These are phyloP conservation scores for Atrichornis clamosus DNA, from an alignment of 2,113 vertebrate genomes.

Conservation along the genomic window DNA sequence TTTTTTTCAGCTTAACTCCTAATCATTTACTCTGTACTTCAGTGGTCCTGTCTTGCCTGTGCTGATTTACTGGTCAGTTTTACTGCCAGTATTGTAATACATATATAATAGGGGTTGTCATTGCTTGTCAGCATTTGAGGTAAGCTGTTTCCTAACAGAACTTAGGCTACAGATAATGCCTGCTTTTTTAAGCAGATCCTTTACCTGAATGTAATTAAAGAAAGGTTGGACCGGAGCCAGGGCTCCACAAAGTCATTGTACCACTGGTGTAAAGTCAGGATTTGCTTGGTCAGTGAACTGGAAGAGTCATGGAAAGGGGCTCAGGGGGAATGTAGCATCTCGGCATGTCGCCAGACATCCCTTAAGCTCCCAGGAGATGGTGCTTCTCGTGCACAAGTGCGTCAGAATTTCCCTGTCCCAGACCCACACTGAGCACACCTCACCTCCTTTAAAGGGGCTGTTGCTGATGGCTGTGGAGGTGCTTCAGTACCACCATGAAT, in stretches of 20 bases:
- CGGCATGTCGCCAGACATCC: fast-evolving
- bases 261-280: neutral
- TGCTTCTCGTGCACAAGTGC: neutral
- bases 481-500: fast-evolving
- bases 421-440: fast-evolving
- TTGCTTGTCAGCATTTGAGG: neutral
- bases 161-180: neutral
- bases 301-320: fast-evolving
- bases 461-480: fast-evolving
- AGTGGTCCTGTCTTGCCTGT: neutral
- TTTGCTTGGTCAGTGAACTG: neutral
- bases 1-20: neutral
- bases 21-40: neutral
- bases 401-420: no score
- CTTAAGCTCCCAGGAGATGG: neutral
- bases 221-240: neutral
- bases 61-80: constrained; percentile 12
- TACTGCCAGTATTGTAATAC: neutral
- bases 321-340: neutral
- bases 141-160: neutral
- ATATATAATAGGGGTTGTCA: neutral
- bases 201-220: neutral
- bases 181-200: neutral
- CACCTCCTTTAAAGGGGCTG: neutral
- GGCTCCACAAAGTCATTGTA: neutral